phyloP scores from a whole-genome alignment of 2,113 vertebrate genomes.

The Micronisus gabar region DNA sequence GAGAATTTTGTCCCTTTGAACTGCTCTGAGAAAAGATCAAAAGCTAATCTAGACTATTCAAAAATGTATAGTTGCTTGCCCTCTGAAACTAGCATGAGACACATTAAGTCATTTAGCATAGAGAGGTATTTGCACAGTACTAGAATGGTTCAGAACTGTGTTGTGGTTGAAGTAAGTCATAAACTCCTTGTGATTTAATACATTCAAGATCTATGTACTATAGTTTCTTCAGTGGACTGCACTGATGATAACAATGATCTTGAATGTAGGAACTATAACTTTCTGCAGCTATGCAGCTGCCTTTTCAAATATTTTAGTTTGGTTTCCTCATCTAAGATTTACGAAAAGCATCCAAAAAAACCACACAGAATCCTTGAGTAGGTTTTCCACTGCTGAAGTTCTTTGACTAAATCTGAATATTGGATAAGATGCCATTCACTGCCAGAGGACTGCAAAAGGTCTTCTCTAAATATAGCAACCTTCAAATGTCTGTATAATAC shows the following conservation, averaged over 20 bases:
- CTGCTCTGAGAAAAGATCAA: background rate
- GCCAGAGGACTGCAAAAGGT: background rate
- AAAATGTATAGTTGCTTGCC: background rate
- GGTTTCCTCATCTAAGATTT: background rate
- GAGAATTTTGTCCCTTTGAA: background rate
- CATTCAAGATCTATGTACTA: background rate
- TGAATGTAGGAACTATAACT: background rate
- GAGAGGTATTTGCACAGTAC: background rate
- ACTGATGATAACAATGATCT: background rate
- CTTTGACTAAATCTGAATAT: background rate
- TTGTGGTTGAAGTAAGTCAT: background rate
- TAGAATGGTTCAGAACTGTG: background rate
- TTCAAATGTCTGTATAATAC: conserved; percentile 49
- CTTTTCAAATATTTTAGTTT: background rate
- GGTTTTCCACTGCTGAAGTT: background rate
- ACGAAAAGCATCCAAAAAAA: background rate
- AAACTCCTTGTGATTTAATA: background rate
- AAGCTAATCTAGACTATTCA: background rate
- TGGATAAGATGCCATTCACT: background rate
- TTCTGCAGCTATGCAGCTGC: background rate
- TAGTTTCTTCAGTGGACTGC: background rate
- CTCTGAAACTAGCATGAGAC: background rate
- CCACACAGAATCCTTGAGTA: background rate
- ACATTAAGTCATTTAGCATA: background rate
- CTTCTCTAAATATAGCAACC: conserved; percentile 30